phyloP scores from a whole-genome alignment of 2,797 vertebrate species.

The Malurus leucopterus region DNA sequence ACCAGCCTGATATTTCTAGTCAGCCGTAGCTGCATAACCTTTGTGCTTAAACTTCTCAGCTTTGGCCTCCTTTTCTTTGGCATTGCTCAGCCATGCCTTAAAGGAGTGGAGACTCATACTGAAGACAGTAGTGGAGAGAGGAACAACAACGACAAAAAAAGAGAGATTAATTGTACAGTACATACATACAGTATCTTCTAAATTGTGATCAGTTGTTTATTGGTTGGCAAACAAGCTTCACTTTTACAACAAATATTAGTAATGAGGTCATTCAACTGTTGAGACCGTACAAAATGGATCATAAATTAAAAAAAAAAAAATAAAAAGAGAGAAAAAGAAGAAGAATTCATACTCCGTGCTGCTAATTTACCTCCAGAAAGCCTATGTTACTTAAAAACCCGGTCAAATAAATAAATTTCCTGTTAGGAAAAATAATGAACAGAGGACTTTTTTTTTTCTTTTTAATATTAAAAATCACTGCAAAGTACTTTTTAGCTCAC shows the following conservation, averaged over 20 bases:
- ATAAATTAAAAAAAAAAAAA: slow-evolving; percentile 83
- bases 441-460: slow-evolving; percentile 61
- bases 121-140: slow-evolving; percentile 42
- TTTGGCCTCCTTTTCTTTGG: slow-evolving; percentile 46
- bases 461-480: slow-evolving; percentile 65
- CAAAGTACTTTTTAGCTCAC: slow-evolving; percentile 81
- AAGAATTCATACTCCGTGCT: slow-evolving; percentile 77
- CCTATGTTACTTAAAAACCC: slow-evolving; percentile 74
- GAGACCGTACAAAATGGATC: slow-evolving; percentile 91
- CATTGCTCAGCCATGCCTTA: slow-evolving; percentile 22
- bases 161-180: slow-evolving; percentile 67
- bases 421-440: slow-evolving; percentile 71
- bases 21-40: slow-evolving; percentile 17
- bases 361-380: slow-evolving; percentile 78
- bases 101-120: slow-evolving; percentile 28
- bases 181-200: slow-evolving; percentile 77
- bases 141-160: slow-evolving; percentile 30
- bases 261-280: slow-evolving; percentile 89
- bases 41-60: slow-evolving; percentile 61
- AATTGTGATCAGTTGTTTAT: slow-evolving; percentile 92
- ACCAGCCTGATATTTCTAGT: slow-evolving; percentile 15
- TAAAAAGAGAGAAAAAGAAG: not conserved
- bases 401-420: slow-evolving; percentile 85
- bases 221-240: slow-evolving; percentile 96
- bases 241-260: slow-evolving; percentile 97